phyloP scores from a whole-genome alignment of 2,797 vertebrate genomes.

The Oreortyx pictus region DNA sequence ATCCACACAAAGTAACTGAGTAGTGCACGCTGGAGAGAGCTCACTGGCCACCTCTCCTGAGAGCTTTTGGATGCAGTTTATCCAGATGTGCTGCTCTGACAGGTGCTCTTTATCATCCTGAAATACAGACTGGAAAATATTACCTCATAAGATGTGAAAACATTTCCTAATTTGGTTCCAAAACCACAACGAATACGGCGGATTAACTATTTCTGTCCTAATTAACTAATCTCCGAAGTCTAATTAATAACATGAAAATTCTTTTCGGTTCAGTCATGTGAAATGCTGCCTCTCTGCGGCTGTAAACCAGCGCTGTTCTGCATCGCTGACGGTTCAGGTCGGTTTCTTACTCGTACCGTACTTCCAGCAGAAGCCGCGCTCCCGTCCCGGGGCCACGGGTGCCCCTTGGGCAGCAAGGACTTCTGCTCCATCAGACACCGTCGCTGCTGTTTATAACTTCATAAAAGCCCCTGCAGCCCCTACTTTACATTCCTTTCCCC shows the following conservation, averaged over 20 bases:
- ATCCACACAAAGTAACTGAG: neutral
- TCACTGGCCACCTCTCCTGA: neutral
- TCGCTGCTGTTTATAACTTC: neutral
- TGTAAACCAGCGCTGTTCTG: neutral
- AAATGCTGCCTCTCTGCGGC: neutral
- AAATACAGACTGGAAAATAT: neutral
- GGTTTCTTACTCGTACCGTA: neutral
- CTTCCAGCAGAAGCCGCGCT: neutral
- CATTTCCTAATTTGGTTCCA: neutral
- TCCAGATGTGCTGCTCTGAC: neutral
- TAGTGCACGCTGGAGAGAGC: neutral
- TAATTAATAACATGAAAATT: neutral
- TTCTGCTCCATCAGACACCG: neutral
- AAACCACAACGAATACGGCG: neutral
- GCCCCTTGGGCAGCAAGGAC: rapidly evolving
- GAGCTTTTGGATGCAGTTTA: neutral
- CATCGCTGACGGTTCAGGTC: neutral
- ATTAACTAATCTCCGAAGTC: neutral
- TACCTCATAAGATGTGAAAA: neutral
- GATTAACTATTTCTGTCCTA: neutral
- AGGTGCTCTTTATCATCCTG: neutral
- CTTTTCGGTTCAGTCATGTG: neutral
- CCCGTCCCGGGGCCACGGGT: too few relatives aligned
- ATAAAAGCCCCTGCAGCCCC: neutral
- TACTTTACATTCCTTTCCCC: neutral